A percentile compares a stretch with the other conserved stretches of the same genome.
Conservation (phyloP, 2,113 vertebrate genomes). For the Paradoxurus hermaphroditus region DNA sequence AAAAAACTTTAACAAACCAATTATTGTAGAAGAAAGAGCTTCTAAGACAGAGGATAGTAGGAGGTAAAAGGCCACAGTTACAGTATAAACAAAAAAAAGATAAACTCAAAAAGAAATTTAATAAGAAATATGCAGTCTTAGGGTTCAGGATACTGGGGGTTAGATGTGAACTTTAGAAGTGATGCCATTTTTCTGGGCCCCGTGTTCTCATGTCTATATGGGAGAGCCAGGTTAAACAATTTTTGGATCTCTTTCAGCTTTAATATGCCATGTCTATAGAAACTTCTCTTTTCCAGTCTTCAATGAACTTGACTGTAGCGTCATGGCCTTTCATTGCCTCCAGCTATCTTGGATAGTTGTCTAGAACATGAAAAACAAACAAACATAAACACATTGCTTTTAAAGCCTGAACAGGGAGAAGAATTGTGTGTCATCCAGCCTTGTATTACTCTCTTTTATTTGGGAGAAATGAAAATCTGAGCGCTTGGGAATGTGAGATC, state of each 20-base stretch:
- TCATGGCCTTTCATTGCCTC: not conserved
- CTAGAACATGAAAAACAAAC: not conserved
- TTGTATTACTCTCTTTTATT: not conserved
- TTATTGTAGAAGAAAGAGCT: not conserved
- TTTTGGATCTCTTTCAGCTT: not conserved
- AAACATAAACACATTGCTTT: not conserved
- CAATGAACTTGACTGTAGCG: not conserved
- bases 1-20: not conserved
- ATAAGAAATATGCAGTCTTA: not conserved
- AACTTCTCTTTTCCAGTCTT: not conserved
- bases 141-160: not conserved
- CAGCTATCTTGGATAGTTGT: not conserved
- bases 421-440: not conserved
- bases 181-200: not conserved
- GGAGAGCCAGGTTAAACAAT: not conserved
- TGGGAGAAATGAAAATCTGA: not conserved
- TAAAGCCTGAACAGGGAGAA: not conserved
- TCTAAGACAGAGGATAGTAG: not conserved
- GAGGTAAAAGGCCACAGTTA: not conserved
- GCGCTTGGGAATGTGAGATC: not conserved
- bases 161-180: not conserved
- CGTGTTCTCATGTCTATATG: not conserved
- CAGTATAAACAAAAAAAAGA: not conserved
- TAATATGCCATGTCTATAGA: not conserved
- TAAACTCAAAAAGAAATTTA: not conserved